These are phyloP conservation scores for Pogoniulus pusillus DNA, from an alignment of 2,797 vertebrate genomes.

Conservation along the genomic window DNA sequence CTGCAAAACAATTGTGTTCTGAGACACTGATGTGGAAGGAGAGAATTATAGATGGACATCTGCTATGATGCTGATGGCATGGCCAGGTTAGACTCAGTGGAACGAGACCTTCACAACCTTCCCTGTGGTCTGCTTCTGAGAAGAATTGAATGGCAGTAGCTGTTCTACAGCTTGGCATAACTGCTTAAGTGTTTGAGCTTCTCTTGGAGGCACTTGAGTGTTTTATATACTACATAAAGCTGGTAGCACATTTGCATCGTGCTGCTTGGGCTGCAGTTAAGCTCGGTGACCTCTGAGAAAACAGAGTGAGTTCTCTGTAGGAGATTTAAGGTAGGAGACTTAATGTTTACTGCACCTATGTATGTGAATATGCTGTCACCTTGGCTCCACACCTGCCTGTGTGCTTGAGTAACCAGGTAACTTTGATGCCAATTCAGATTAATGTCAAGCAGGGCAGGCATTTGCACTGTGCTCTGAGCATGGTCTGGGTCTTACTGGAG, in stretches of 20 bases:
- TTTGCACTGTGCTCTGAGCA: not conserved
- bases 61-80: not conserved
- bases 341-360: not conserved
- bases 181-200: not conserved
- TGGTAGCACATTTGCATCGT: not conserved
- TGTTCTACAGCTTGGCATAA: not conserved
- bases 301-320: not conserved
- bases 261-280: not conserved
- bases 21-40: not conserved
- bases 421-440: not conserved
- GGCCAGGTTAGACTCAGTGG: not conserved
- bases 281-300: not conserved
- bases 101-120: not conserved
- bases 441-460: not conserved
- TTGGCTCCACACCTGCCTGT: not conserved
- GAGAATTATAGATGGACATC: not conserved
- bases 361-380: not conserved
- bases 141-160: not conserved
- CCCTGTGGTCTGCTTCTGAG: not conserved
- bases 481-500: not conserved
- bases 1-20: not conserved
- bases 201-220: not conserved
- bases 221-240: not conserved
- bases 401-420: not conserved
- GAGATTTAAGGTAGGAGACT: not conserved